Conservation (phyloP, 2,113 vertebrate species). For the Rhegmatorhina hoffmannsi region DNA sequence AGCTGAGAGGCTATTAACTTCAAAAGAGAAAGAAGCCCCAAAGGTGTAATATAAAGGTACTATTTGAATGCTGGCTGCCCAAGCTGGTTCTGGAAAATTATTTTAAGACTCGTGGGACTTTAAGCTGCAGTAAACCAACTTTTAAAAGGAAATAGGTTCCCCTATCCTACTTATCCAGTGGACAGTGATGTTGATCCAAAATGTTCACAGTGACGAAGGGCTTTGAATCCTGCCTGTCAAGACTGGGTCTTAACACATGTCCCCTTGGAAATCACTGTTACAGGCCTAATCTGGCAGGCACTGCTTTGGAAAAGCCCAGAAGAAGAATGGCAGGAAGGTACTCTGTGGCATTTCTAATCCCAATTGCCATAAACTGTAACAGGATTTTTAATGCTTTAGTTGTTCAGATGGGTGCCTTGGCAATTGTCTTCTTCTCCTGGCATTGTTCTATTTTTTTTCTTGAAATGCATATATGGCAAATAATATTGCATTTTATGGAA, state of each 20-base stretch:
- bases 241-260: background rate
- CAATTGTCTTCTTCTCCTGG: background rate
- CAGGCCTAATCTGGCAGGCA: background rate
- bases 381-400: background rate
- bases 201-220: background rate
- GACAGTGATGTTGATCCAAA: background rate
- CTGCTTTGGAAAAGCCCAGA: background rate
- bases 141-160: background rate
- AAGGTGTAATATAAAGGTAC: background rate
- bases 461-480: background rate
- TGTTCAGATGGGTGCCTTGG: background rate
- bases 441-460: background rate
- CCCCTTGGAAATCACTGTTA: background rate
- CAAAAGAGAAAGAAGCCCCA: background rate
- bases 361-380: background rate
- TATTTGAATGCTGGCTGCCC: background rate
- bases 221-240: background rate
- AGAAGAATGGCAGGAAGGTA: background rate
- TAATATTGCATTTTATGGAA: background rate
- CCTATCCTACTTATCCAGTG: background rate
- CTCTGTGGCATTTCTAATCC: background rate
- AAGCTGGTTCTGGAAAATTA: background rate
- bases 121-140: background rate
- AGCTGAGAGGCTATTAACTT: background rate
- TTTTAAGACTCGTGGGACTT: background rate